Evolutionary conservation across 2,888 invertebrate genomes (phyloP), one percentile per base, ranked within the genome.

Genomic region (Agonopterix heracliana): DNA sequence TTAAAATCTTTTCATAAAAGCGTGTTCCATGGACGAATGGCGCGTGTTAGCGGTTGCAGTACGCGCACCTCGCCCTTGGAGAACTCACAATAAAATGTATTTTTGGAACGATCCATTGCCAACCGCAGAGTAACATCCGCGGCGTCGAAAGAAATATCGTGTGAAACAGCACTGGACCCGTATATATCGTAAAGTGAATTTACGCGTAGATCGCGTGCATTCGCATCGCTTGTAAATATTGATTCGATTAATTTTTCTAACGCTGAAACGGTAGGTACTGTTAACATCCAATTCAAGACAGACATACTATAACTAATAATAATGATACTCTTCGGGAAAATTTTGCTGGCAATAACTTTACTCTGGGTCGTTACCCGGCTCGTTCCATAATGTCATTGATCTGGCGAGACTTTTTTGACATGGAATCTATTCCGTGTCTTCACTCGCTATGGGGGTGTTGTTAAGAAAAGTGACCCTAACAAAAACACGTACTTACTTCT

Each of bases 71-170:
- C 74, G 86, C 84, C 85, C 86, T 85, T 86, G 86, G 73, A 68
- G 72, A 78, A 76, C 74, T 73, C 76, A 85, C 82, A 81, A 81
- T 83, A 83, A 84, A 86, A 80, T 75, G 63, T 86, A 86, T 86
- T 84, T 86, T 81, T 76, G 77, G 83, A 78, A 57, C 72, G 73
- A 73, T 74, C 78, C 81, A 84, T 81, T 84, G 84, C 84, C 81
- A 81, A 80, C 78, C 78, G 74, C 78, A 70, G 65, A 76, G 80
- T 74, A 74, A 77, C 78, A 77, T 76, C 73, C 76, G 74, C 65
- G 71, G 63, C 70, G 66, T 61, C 41, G 75, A 82, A 81, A 81
- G 74, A 81, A 78, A 72, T 71, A 74, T 59, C 60, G 71, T 71
- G 71, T 64, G 67, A 70, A 74, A 70, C 65, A 61, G 65, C 53